Evolutionary conservation across 2,113 vertebrate genomes (phyloP), one percentile per base, ranked within the genome.

Genomic region (Salvelinus sp.): DNA sequence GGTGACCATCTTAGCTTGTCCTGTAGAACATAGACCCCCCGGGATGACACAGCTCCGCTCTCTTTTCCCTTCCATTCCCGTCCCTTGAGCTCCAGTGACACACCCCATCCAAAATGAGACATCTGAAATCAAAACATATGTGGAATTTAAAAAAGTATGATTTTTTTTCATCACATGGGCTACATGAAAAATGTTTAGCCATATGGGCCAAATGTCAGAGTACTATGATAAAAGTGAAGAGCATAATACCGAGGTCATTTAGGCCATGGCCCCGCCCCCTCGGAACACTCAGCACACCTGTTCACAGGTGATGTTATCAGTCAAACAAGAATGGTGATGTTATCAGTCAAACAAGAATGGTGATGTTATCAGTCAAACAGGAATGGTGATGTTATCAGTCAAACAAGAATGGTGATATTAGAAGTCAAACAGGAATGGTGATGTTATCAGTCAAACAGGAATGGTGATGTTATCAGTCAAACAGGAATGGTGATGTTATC

Each of bases 301-400:
- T 70, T 74, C 70, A 74, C 84, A 83, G 79, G 74, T 81, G 81
- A 66, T 77, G 72, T 79, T 79, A 75, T 77, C 74, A 75, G 73
- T 69, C 23, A 30, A 81, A 28, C 70, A 66, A 71, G 78, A 60
- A 69, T 44, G 62, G 73, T 22, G 18, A 76, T 28, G 28, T 28
- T 28, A 28, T 28, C 3, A 28, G 30, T 69, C 23, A 28, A 80
- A 28, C 73, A 65, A 71, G 78, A 60, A 69, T 44, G 62, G 73
- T 22, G 22, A 76, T 28, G 28, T 28, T 28, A 28, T 28, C 3
- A 28, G 30, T 69, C 23, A 28, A 80, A 28, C 73, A 65, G 74
- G 76, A 60, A 69, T 44, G 62, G 73, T 22, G 18, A 76, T 28
- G 28, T 28, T 28, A 28, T 28, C 3, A 28, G 30, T 69, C 23